phyloP scores from a whole-genome alignment of 1,140 invertebrate species.

The Ridgeia piscesae region DNA sequence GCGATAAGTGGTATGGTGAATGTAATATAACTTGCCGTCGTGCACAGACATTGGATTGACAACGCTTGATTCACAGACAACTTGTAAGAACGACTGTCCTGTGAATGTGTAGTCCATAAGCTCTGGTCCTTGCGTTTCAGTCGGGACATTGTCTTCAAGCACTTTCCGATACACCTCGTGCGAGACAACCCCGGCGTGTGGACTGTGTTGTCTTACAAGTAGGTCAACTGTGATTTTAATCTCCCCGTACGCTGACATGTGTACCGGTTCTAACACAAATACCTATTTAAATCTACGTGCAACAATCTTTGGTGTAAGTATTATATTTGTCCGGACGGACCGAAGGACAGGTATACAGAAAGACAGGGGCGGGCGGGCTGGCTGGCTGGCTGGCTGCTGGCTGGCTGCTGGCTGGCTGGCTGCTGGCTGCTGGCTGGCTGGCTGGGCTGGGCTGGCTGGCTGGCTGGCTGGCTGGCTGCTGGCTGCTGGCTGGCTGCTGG shows the following conservation, averaged over 20 bases:
- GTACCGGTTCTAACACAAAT: not conserved
- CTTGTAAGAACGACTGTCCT: not conserved
- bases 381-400: too few species aligned
- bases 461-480: too few species aligned
- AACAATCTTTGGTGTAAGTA: too few species aligned
- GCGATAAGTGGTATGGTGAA: not conserved
- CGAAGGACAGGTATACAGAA: too few species aligned
- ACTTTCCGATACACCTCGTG: slow-evolving; percentile 48
- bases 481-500: too few species aligned
- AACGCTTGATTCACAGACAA: not conserved
- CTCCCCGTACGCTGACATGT: too few species aligned
- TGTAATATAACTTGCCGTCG: not conserved
- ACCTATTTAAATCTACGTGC: not conserved
- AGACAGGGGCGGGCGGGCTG: too few species aligned
- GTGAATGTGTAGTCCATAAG: not conserved
- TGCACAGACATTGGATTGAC: not conserved
- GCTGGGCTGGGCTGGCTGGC: too few species aligned
- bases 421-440: too few species aligned
- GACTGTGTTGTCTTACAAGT: slow-evolving; percentile 52
- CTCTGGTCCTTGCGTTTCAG: slow-evolving; percentile 33
- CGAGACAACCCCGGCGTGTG: slow-evolving; percentile 51
- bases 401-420: too few species aligned
- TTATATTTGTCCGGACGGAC: too few species aligned
- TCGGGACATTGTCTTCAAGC: slow-evolving; percentile 46
- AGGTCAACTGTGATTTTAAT: slow-evolving; percentile 23